These are phyloP conservation scores for Ctenosaura bakeri DNA, from an alignment of 2,797 vertebrate species.

Conservation along the genomic window DNA sequence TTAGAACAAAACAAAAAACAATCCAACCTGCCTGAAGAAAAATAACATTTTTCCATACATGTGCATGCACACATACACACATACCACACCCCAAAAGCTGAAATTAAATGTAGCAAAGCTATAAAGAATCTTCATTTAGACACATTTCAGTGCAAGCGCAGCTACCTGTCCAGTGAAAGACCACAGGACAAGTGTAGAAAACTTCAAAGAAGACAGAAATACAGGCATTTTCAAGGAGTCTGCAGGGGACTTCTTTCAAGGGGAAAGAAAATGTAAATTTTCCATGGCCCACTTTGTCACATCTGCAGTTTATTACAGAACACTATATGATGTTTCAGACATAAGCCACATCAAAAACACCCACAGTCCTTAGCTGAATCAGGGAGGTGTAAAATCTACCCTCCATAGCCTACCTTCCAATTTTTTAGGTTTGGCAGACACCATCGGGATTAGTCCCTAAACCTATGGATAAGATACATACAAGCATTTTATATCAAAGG, in stretches of 20 bases:
- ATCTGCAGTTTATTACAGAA: not conserved
- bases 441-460: too few relatives aligned
- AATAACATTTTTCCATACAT: not conserved
- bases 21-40: slow-evolving; percentile 56
- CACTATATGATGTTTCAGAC: not conserved
- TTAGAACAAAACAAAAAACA: slow-evolving; percentile 43
- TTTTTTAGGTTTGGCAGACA: too few relatives aligned
- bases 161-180: not conserved
- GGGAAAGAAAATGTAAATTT: slow-evolving; percentile 38
- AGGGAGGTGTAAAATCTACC: not conserved
- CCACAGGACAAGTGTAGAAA: slow-evolving; percentile 5
- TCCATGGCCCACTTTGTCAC: slow-evolving; percentile 39
- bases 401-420: too few relatives aligned
- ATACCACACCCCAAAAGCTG: not conserved
- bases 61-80: not conserved
- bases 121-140: slow-evolving; percentile 38
- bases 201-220: slow-evolving; percentile 9
- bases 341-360: not conserved
- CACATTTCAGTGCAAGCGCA: slow-evolving; percentile 60
- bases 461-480: too few relatives aligned
- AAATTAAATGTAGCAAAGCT: not conserved
- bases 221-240: slow-evolving; percentile 42
- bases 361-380: too few relatives aligned
- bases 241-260: too few relatives aligned
- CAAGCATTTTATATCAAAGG: too few relatives aligned